Evolutionary conservation across 1,140 invertebrate genomes (phyloP).

Genomic region (Ephestia elutella): DNA sequence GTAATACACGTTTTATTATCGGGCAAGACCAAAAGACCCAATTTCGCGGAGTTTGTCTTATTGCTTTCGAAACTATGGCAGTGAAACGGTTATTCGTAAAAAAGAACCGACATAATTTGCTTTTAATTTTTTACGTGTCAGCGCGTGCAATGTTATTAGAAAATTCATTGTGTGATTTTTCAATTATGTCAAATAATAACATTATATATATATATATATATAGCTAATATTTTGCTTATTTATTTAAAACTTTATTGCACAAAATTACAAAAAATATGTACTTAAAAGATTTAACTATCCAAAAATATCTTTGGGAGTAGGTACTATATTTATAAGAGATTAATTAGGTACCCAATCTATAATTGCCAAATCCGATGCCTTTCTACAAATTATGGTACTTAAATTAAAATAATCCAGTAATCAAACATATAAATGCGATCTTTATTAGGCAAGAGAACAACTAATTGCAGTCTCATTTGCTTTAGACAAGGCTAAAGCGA

Average conservation of each 20-base stretch:
- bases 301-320: too few species aligned
- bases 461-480: constrained; percentile 9
- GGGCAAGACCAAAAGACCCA: constrained; percentile 22
- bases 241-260: too few species aligned
- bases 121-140: constrained; percentile 4
- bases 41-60: constrained; percentile 18
- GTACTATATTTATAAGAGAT: too few species aligned
- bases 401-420: background rate
- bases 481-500: constrained; percentile 9
- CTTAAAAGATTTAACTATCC: too few species aligned
- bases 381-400: too few species aligned
- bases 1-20: constrained; percentile 24
- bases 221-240: too few species aligned
- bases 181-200: too few species aligned
- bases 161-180: background rate
- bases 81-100: constrained; percentile 5
- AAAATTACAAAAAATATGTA: too few species aligned
- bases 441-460: background rate
- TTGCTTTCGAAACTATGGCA: constrained; percentile 21
- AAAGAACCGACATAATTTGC: background rate
- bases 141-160: background rate
- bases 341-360: too few species aligned
- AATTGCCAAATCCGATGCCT: too few species aligned
- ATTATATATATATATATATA: too few species aligned
- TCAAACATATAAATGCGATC: background rate